Percentiles rank a stretch among this genome's conserved stretches.
These are phyloP conservation scores for Dicycla oo DNA, from an alignment of 2,888 invertebrate species.

Conservation along the genomic window DNA sequence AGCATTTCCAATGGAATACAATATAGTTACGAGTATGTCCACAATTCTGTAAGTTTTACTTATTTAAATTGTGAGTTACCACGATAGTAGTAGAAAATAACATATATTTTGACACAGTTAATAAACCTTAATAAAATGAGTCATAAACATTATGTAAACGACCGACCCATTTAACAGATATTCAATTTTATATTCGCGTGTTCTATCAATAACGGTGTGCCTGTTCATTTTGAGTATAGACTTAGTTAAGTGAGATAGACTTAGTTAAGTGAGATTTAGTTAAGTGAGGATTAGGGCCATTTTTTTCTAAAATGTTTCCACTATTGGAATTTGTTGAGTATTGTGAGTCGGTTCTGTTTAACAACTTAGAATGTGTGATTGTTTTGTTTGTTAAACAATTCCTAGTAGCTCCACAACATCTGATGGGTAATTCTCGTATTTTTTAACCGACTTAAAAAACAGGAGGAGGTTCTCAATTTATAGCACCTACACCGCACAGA, in stretches of 20 bases:
- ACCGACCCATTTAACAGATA: conserved; percentile 38
- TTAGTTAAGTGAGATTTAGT: too few species aligned
- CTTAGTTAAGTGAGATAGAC: too few species aligned
- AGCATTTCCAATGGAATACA: not conserved
- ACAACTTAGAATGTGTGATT: too few species aligned
- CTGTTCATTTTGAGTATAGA: conserved; percentile 20
- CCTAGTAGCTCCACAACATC: not conserved
- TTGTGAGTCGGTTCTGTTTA: not conserved
- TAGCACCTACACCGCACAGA: too few species aligned
- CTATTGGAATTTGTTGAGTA: not conserved
- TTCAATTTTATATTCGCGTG: conserved; percentile 47
- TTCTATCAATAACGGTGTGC: conserved; percentile 35
- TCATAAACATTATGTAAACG: conserved; percentile 45
- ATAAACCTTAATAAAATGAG: conserved; percentile 31
- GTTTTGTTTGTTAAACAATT: too few species aligned
- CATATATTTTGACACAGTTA: conserved; percentile 40
- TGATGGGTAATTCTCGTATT: not conserved
- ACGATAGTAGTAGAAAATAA: not conserved
- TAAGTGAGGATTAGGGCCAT: not conserved
- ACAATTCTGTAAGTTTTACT: not conserved
- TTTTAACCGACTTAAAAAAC: not conserved
- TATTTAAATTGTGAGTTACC: conserved; percentile 29
- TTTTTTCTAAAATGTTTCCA: not conserved
- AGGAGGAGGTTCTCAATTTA: too few species aligned
- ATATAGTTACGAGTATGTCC: not conserved